phyloP scores from a whole-genome alignment of 2,888 invertebrate genomes.

The Hyalella azteca region DNA sequence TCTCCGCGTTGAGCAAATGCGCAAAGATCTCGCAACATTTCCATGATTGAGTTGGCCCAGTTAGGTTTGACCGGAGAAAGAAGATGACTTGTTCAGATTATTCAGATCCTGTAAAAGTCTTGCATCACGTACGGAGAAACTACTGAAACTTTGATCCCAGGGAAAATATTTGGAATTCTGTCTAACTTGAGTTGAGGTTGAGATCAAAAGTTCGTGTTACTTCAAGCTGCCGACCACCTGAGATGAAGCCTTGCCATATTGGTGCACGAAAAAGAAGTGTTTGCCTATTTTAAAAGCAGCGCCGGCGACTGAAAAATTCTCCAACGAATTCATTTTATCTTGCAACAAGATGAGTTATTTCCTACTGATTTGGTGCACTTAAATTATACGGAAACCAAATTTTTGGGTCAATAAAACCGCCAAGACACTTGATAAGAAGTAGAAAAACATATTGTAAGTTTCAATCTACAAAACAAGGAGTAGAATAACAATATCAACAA shows the following conservation, averaged over 20 bases:
- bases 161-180: constrained; percentile 10
- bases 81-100: constrained; percentile 11
- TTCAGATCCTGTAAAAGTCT: constrained; percentile 13
- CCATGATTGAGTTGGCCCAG: constrained; percentile 29
- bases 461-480: too few relatives aligned
- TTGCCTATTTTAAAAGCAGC: neutral
- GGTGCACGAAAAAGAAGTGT: neutral
- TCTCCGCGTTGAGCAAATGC: constrained; percentile 17
- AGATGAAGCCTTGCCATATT: neutral
- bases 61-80: neutral
- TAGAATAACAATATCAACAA: too few relatives aligned
- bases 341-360: too few relatives aligned
- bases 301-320: too few relatives aligned
- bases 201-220: neutral
- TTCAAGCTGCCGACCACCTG: neutral
- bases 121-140: constrained; percentile 12
- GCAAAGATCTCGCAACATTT: neutral
- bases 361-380: too few relatives aligned
- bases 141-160: constrained; percentile 20
- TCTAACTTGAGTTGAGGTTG: neutral
- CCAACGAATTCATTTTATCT: too few relatives aligned
- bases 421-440: too few relatives aligned
- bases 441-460: too few relatives aligned
- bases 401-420: too few relatives aligned
- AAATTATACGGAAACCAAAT: too few relatives aligned